Base-by-base conservation (phyloP, 2,113 vertebrate genomes). In the Piprites chloris region DNA sequence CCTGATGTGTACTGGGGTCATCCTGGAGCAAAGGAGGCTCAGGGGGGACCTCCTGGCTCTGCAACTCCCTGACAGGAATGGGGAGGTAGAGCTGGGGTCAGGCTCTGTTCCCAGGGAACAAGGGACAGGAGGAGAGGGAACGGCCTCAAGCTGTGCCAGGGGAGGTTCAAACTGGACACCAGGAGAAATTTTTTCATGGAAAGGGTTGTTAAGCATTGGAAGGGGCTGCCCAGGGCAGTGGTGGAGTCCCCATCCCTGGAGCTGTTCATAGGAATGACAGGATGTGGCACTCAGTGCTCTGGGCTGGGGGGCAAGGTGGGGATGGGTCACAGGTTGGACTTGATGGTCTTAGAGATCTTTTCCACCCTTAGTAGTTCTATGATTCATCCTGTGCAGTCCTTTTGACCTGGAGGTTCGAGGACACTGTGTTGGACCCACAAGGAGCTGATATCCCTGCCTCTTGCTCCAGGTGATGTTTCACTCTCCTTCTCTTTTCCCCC, bases 11-110 rank as follows among this genome's bases (percentile, higher is more conserved):
- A 3, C 2, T 74, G 59, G 35, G 28, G 5, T 78, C 35, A 52
- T 37, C 47, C 59, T 52, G 75, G 37, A 65, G 59, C 5, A 53
- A 65, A 78, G 47, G 30, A 7, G 32, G 32, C 13, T 65, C 59
- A 24, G 30, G 47, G 13, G 59, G 47, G 16, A 41, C 44, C 53
- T 67, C 24, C 1, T 61, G 62, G 20, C 9, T 80, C 67, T 49
- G 1, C 49, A 78, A 3, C 6, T 53, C 47, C 63, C 74, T 53
- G 74, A 12, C 20, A 73, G 42, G 76, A 73, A 21, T 22, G 32
- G 20, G 58, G 9, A 32, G 20, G 8, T 8, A 4, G 14, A 14
- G 3, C n/a, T n/a, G 23, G 42, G 7, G 3, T 32, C 0, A 0
- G 32, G 50, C 14, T 73, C 42, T 80, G 41, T 20, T 87, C 16